Evolutionary conservation across 2,113 vertebrate species (phyloP).

Genomic region (Porphyrio hochstetteri): DNA sequence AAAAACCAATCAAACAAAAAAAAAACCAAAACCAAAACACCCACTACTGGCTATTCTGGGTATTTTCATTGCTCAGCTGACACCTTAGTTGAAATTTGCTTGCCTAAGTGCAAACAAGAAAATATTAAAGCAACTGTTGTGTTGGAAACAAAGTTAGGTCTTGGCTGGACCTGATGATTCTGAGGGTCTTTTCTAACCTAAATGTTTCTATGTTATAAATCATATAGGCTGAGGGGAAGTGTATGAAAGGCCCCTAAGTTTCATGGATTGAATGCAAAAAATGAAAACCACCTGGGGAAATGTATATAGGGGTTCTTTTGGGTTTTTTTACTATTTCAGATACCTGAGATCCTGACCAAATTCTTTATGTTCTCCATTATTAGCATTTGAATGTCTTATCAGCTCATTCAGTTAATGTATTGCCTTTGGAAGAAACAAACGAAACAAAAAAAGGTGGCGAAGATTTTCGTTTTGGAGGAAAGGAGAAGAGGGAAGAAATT

Average conservation of each 20-base stretch:
- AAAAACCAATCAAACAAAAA: too few species aligned
- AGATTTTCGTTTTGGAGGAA: neutral
- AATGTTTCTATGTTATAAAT: neutral
- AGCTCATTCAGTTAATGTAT: neutral
- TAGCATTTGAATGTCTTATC: neutral
- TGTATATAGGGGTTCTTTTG: neutral
- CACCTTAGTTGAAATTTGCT: neutral
- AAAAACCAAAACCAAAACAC: neutral
- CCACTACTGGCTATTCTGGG: neutral
- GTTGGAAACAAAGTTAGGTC: neutral
- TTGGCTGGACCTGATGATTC: too few species aligned
- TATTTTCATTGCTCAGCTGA: neutral
- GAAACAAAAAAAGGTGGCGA: neutral
- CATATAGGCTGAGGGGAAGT: rapidly evolving
- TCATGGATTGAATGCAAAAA: neutral
- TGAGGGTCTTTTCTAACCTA: too few species aligned
- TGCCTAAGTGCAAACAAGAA: neutral
- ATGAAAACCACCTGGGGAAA: neutral
- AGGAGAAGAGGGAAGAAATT: neutral
- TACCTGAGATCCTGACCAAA: neutral
- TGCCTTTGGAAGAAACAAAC: neutral
- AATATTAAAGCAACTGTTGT: neutral
- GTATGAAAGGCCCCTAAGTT: neutral
- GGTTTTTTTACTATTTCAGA: neutral
- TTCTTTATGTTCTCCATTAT: neutral